phyloP scores from a whole-genome alignment of 1,140 invertebrate genomes.

The Musca vetustissima region DNA sequence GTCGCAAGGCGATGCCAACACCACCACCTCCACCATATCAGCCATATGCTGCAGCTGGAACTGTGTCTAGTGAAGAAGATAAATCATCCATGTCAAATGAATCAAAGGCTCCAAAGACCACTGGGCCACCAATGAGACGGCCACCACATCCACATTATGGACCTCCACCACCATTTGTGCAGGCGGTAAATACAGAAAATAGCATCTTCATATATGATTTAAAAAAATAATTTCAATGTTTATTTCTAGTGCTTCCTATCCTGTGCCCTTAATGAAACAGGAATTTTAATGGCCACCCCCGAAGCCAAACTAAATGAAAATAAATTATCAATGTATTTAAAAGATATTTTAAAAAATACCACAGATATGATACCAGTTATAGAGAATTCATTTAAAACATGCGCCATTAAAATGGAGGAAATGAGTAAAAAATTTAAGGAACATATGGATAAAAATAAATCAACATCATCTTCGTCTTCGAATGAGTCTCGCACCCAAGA shows the following conservation, averaged over 20 bases:
- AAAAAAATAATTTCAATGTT: background rate
- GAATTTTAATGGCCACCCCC: background rate
- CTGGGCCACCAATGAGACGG: too few species aligned
- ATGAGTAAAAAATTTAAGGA: background rate
- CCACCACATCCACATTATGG: background rate
- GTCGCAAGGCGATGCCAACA: background rate
- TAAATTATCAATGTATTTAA: background rate
- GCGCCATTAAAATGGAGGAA: background rate
- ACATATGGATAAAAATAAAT: background rate
- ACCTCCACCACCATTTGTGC: background rate
- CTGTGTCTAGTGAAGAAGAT: background rate
- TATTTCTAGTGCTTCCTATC: background rate
- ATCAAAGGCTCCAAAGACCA: too few species aligned
- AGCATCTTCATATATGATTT: background rate
- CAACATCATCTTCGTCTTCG: background rate
- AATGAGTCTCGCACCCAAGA: background rate
- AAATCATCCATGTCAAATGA: too few species aligned
- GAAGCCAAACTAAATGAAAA: slow-evolving; percentile 6
- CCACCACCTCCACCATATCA: background rate
- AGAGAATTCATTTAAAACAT: slow-evolving; percentile 8
- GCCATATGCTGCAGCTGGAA: too few species aligned
- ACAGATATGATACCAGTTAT: background rate
- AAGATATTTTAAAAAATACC: background rate
- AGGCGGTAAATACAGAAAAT: background rate
- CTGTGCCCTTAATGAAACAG: slow-evolving; percentile 4